Base-by-base conservation (phyloP, 2,113 vertebrate genomes). In the Cebidichthys violaceus region DNA sequence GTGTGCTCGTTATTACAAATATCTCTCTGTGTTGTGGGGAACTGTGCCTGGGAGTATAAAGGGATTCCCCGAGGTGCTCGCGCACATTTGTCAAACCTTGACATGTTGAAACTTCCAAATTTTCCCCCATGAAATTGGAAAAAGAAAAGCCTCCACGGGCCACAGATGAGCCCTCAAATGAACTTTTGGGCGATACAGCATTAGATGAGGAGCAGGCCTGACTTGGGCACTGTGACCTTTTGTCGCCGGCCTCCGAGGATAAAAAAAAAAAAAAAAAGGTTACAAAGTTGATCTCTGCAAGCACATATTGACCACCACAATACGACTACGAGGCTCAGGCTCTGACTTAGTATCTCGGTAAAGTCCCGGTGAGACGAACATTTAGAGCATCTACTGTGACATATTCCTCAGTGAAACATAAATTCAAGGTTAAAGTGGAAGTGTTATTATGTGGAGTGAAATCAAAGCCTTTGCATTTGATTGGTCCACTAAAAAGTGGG, bases 1-100 rank as follows among this genome's bases (percentile, higher is more conserved):
- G 65, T 31, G 27, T 43, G 70, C 75, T 73, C 54, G 8, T 60
- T 69, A 47, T 80, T 77, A 43, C 39, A 60, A 75, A 77, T 47
- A 80, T 60, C 22, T 60, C 22, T 69, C 59, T 57, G 37, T 29
- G 31, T 62, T 43, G 39, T 1, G 0, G 37, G 73, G 77, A 81
- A 68, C 75, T 73, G 20, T 27, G 31, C 14, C 57, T 71, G 65
- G 22, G 57, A 70, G 41, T 75, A 45, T 33, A 45, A 61, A 24
- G 4, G 15, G 24, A 65, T 70, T 71, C 72, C 18, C 47, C 7
- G 27, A 67, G 27, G 50, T 59, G 65, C 39, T 47, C 77, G 52
- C 66, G 66, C 9, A 75, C 54, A 77, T 80, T 86, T 84, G 31
- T 83, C 74, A 86, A 79, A 82, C 57, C 10, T 22, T 57, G 61